Conservation (phyloP, 2,888 invertebrate species). For the Sminthurinus aureus region DNA sequence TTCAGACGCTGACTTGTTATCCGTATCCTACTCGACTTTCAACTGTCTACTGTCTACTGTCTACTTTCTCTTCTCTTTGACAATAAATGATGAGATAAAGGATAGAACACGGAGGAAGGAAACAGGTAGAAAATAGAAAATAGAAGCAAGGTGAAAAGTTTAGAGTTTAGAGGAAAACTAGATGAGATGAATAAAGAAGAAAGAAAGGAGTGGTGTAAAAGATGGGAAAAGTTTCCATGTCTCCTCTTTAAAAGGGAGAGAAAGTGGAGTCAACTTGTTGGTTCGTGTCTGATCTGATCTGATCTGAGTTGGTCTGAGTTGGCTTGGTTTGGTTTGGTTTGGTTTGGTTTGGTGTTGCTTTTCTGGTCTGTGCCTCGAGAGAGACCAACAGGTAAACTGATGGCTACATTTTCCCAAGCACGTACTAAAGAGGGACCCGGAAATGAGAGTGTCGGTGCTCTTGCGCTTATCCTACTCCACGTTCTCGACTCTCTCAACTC, state of each 20-base stretch:
- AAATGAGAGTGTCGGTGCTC: constrained; percentile 47
- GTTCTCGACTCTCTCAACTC: not conserved
- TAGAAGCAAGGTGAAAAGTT: no score
- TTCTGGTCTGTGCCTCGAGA: constrained; percentile 30
- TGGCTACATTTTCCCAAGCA: constrained; percentile 36
- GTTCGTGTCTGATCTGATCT: not conserved
- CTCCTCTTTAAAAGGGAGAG: not conserved
- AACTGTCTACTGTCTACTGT: not conserved
- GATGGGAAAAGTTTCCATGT: no score
- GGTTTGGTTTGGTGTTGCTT: not conserved
- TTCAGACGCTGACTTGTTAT: no score
- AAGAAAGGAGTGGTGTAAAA: no score
- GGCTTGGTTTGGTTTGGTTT: no score
- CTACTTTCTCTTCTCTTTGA: not conserved
- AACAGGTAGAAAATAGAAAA: no score
- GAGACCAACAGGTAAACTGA: constrained; percentile 46
- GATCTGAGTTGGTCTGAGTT: not conserved
- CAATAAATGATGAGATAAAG: no score
- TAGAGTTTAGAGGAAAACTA: no score
- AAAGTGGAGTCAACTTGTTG: not conserved
- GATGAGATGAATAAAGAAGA: no score
- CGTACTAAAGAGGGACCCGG: constrained; percentile 46
- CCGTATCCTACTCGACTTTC: no score
- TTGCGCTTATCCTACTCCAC: constrained; percentile 32
- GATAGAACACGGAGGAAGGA: no score